Base-by-base conservation (phyloP, 1,140 invertebrate species). In the Lasaia peninsularis region DNA sequence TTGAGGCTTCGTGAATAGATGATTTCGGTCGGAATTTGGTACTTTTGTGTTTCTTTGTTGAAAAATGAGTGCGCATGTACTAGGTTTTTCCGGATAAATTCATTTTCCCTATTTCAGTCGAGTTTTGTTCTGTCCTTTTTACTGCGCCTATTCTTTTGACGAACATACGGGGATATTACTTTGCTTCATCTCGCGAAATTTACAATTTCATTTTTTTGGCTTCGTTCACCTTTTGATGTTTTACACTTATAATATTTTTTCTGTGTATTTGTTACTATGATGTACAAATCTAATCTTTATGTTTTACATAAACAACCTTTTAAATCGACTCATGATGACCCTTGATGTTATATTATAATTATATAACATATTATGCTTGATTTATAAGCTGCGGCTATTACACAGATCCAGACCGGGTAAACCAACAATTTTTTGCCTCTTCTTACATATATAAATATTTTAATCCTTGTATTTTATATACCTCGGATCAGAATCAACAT, bases 41-140 rank as follows among this genome's bases (percentile, higher is more conserved):
- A 56, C 56, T 62, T 58, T 58, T 56, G 37, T 52, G 53, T 51
- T 62, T 63, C 37, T 68, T 62, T 68, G 61, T 69, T 57, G 56
- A 62, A 69, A 65, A 69, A 57, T 54, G 33, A 54, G 12, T 37
- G 31, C 37, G 24, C 48, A 18, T 44, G 24, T 52, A 14, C 53
- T 28, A 31, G 53, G 53, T 44, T 57, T 56, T 61, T 48, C 58
- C 51, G 16, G 57, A 56, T 48, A 24, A 37, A 37, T 37, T 63
- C 32, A 55, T 58, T 60, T 54, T 18, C 53, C 33, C 53, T 35
- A 52, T 57, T 55, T 33, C 64, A 55, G 37, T 63, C 50, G 35
- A 50, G 51, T 58, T 50, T 58, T 65, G 52, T 62, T 59, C 49
- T 35, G 49, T 60, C 60, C 52, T 66, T 56, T 56, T 48, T 48